Evolutionary conservation across 2,113 vertebrate species (phyloP).

Genomic region (Mormyrus lacerda): DNA sequence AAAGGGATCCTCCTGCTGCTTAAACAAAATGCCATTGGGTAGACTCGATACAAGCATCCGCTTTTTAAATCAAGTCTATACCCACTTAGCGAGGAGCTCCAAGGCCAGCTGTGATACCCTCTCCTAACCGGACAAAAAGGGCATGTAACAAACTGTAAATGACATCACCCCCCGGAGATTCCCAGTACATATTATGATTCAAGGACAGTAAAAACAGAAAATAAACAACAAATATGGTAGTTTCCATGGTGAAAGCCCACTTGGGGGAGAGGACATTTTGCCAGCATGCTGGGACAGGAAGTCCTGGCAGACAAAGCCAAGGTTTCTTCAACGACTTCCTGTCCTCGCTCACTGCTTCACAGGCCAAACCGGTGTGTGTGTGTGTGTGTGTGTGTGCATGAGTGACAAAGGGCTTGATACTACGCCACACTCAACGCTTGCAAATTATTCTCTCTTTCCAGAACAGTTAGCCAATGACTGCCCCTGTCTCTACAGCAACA

Average conservation of each 20-base stretch:
- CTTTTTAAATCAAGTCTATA: not conserved
- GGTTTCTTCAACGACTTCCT: slow-evolving; percentile 1
- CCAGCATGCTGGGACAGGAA: not conserved
- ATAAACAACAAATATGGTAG: not conserved
- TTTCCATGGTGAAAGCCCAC: not conserved
- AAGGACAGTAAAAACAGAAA: slow-evolving; percentile 1
- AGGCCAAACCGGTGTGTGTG: not conserved
- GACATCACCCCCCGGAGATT: not conserved
- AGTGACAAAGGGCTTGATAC: not conserved
- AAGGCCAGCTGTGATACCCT: not conserved
- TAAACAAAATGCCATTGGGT: not conserved
- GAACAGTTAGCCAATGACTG: not conserved
- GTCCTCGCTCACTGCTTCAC: not conserved
- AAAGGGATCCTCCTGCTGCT: not conserved
- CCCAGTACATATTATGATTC: not conserved
- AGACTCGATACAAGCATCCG: not conserved
- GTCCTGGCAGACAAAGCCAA: not conserved
- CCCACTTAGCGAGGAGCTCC: not conserved
- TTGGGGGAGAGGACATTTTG: not conserved
- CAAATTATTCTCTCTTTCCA: not conserved
- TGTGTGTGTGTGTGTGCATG: not conserved
- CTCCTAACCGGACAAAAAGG: not conserved
- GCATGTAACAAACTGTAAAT: not conserved
- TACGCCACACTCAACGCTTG: not conserved
- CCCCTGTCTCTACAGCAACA: not conserved